Conservation (phyloP, 2,888 invertebrate species). For the Epirrhoe tristata region DNA sequence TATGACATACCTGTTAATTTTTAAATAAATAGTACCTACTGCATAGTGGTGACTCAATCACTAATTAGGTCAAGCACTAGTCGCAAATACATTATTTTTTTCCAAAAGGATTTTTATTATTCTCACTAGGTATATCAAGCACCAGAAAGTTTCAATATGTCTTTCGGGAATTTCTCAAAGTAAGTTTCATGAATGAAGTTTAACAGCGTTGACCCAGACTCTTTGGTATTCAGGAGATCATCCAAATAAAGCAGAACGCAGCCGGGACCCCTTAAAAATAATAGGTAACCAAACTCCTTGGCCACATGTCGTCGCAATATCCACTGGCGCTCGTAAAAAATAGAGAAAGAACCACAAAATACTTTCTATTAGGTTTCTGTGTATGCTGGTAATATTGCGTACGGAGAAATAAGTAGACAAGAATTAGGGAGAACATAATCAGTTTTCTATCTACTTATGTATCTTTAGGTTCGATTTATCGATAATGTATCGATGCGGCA, state of each 20-base stretch:
- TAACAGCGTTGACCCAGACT: constrained; percentile 24
- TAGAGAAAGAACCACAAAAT: constrained; percentile 78
- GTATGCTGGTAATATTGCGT: constrained; percentile 71
- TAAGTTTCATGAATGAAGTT: constrained; percentile 7
- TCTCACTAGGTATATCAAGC: neutral
- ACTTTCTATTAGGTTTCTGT: constrained; percentile 74
- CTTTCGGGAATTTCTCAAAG: constrained; percentile 3
- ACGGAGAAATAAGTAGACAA: constrained; percentile 30
- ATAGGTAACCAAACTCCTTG: constrained; percentile 67
- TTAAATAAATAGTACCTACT: no score
- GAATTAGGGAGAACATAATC: neutral
- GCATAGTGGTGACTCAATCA: no score
- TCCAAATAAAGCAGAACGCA: constrained; percentile 39
- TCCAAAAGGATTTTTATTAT: no score
- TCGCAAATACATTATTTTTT: no score
- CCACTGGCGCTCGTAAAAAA: constrained; percentile 77
- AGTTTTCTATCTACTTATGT: neutral
- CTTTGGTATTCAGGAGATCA: constrained; percentile 32
- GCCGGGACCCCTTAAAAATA: constrained; percentile 62
- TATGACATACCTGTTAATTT: no score
- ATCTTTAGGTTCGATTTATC: no score
- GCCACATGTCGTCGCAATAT: constrained; percentile 80
- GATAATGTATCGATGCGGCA: no score
- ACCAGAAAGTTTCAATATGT: neutral
- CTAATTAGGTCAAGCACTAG: no score